Base-by-base conservation (phyloP, 2,888 invertebrate species). In the Athetis lepigone region DNA sequence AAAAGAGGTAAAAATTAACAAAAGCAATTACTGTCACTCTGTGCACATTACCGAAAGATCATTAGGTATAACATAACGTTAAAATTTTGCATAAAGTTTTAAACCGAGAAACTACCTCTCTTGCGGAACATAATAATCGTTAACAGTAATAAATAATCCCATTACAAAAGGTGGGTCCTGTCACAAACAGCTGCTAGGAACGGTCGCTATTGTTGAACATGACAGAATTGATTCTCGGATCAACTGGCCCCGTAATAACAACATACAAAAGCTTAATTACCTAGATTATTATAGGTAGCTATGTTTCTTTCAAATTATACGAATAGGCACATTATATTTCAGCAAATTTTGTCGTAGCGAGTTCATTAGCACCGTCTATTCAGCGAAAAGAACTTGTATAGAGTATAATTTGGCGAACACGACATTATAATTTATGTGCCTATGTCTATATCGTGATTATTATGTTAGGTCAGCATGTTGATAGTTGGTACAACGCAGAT, bases 131-230 rank as follows among this genome's bases (percentile, higher is more conserved):
- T 63, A 43, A 64, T 52, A 43, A 64, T 52, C 39, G 51, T 43
- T 40, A 54, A 58, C 45, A 36, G 56, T 66, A 50, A 56, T 70
- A 58, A 66, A 59, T 70, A 64, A 64, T 56, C 33, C 19, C 18
- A 52, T 42, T 45, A 74, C 61, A 70, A 62, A 57, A 65, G 64
- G 63, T 70, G 49, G 45, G 47, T n/a, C 29, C 50, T 52, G 71
- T 71, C 75, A 56, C 51, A 39, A 56, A 50, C 75, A 70, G 51
- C 42, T 75, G 75, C 45, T 40, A 40, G 49, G 55, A 33, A 45
- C 36, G 23, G 39, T 70, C 23, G 36, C 45, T 29, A 54, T 74
- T 70, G 74, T 75, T 59, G 61, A 29, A 49, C 45, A 49, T 56
- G 66, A 61, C 55, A 52, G 55, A 55, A 70, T 56, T 52, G 13